A percentile compares a stretch with the other conserved stretches of the same genome.
phyloP scores from a whole-genome alignment of 2,888 invertebrate genomes.

The Subacronicta megacephala region DNA sequence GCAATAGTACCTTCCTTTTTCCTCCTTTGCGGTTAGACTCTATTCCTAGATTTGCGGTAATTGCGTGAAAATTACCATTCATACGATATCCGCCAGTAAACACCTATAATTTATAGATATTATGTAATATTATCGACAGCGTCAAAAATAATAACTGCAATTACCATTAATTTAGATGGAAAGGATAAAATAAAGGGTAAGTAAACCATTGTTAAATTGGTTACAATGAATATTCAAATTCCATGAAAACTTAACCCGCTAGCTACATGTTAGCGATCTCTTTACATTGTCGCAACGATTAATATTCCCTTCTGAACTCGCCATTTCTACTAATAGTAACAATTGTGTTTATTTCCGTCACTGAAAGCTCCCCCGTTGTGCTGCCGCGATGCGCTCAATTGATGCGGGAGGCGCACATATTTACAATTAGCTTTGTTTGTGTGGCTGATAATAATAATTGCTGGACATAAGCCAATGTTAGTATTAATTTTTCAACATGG shows the following conservation, averaged over 20 bases:
- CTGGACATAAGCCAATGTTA: slow-evolving; percentile 78
- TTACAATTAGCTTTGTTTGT: slow-evolving; percentile 86
- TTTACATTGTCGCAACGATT: slow-evolving; percentile 41
- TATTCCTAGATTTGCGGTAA: slow-evolving; percentile 38
- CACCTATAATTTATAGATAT: no score
- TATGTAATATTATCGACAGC: no score
- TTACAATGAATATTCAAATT: slow-evolving; percentile 24
- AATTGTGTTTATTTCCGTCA: slow-evolving; percentile 85
- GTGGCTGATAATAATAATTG: slow-evolving; percentile 80
- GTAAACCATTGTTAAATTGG: neutral
- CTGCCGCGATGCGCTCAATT: slow-evolving; percentile 77
- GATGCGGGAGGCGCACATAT: slow-evolving; percentile 85
- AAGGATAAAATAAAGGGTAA: neutral
- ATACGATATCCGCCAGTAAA: neutral
- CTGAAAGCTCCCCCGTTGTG: slow-evolving; percentile 85
- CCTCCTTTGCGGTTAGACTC: slow-evolving; percentile 34
- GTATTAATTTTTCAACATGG: slow-evolving; percentile 79
- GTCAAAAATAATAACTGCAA: slow-evolving; percentile 5
- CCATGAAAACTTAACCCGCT: slow-evolving; percentile 12
- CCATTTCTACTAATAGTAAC: slow-evolving; percentile 83
- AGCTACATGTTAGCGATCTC: slow-evolving; percentile 28
- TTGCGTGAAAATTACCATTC: slow-evolving; percentile 20
- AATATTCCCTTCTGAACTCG: slow-evolving; percentile 56
- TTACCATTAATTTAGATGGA: slow-evolving; percentile 4
- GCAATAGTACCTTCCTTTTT: slow-evolving; percentile 14